Conservation (phyloP, 2,113 vertebrate species). For the Dipodomys ordii region DNA sequence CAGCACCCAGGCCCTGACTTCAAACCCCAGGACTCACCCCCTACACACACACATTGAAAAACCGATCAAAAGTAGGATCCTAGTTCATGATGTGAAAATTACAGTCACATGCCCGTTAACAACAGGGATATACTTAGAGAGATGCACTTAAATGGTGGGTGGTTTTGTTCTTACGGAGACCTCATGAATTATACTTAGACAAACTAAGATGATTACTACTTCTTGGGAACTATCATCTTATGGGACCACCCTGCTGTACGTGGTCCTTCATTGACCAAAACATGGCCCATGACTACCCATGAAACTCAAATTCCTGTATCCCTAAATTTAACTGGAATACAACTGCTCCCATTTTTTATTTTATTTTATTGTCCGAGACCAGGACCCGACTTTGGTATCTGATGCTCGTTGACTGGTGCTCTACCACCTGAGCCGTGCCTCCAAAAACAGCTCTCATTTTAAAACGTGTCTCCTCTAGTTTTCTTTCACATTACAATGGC, state of each 20-base stretch:
- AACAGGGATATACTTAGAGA: not conserved
- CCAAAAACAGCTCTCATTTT: no score
- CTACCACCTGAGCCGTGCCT: no score
- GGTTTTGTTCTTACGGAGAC: not conserved
- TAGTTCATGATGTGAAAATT: conserved; percentile 26
- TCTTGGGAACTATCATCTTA: not conserved
- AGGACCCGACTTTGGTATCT: no score
- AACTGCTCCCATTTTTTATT: not conserved
- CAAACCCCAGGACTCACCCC: no score
- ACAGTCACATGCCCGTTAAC: not conserved
- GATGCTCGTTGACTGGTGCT: no score
- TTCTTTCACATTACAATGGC: not conserved
- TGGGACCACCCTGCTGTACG: not conserved
- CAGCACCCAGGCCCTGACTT: no score
- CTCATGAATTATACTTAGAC: not conserved
- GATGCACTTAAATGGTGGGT: no score
- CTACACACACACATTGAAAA: no score
- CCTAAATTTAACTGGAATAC: not conserved
- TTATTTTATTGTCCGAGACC: no score
- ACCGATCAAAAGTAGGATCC: no score
- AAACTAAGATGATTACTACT: not conserved
- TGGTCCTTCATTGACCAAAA: not conserved
- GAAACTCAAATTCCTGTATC: conserved; percentile 26
- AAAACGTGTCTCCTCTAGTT: no score
- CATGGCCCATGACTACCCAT: not conserved